These are phyloP conservation scores for Apodemus sylvaticus DNA, from an alignment of 2,113 vertebrate species.

Conservation along the genomic window DNA sequence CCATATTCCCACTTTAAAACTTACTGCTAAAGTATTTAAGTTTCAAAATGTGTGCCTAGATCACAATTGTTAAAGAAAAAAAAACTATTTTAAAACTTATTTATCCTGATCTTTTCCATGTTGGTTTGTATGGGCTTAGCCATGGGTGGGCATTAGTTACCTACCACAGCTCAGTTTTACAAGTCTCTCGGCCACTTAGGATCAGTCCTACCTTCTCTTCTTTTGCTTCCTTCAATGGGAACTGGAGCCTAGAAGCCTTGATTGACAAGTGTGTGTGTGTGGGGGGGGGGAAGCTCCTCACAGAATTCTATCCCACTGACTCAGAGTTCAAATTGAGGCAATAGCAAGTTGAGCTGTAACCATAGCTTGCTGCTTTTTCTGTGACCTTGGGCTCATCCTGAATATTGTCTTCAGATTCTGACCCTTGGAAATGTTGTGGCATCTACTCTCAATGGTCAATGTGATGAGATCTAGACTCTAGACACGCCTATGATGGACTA, in stretches of 20 bases:
- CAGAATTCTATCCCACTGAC: neutral
- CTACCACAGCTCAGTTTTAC: neutral
- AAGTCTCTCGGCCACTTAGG: neutral
- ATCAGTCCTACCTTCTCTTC: neutral
- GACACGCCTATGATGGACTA: too few species aligned
- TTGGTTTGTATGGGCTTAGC: neutral
- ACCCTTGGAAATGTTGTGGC: neutral
- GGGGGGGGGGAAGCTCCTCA: too few species aligned
- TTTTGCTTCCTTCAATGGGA: neutral
- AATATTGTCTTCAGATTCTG: neutral
- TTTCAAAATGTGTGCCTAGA: conserved; percentile 66
- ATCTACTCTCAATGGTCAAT: neutral
- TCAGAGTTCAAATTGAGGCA: neutral
- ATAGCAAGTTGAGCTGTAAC: neutral
- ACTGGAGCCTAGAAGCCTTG: neutral
- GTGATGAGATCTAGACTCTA: neutral
- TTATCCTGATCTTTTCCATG: conserved; percentile 24
- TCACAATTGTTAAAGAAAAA: conserved; percentile 51
- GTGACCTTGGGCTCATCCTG: neutral
- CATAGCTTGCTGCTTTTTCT: neutral
- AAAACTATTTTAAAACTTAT: conserved; percentile 67
- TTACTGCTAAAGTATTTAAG: conserved; percentile 82
- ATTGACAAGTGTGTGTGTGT: neutral
- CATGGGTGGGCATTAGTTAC: neutral
- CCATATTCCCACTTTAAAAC: conserved; percentile 76